A percentile compares a stretch with the other conserved stretches of the same genome.
These are phyloP conservation scores for Helleia helle DNA, from an alignment of 2,888 invertebrate species.

Conservation along the genomic window DNA sequence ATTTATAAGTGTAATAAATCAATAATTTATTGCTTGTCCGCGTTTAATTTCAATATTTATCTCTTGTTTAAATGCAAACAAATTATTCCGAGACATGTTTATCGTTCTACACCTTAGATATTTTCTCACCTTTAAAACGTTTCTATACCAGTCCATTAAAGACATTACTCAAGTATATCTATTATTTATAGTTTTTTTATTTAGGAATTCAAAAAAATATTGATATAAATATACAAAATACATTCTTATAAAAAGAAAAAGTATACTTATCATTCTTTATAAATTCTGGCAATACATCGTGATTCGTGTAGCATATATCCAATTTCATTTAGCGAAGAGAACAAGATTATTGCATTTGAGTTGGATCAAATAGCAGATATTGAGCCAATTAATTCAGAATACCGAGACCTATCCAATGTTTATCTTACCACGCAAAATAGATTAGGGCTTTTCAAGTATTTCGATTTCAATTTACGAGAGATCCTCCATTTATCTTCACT, in stretches of 20 bases:
- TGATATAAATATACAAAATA: too few species aligned
- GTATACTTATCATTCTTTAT: too few species aligned
- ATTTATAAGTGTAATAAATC: slow-evolving; percentile 1
- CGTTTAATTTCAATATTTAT: slow-evolving; percentile 6
- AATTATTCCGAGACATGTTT: slow-evolving; percentile 6
- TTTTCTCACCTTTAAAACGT: too few species aligned
- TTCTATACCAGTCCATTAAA: too few species aligned
- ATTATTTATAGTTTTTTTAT: too few species aligned
- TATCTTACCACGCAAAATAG: slow-evolving; percentile 23
- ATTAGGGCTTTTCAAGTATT: slow-evolving; percentile 22
- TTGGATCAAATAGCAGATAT: slow-evolving; percentile 23
- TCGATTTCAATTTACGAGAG: slow-evolving; percentile 17
- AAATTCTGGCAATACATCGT: too few species aligned
- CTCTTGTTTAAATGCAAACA: slow-evolving; percentile 4
- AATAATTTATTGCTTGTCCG: slow-evolving; percentile 3
- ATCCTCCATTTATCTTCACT: neutral
- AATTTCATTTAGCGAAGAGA: slow-evolving; percentile 9
- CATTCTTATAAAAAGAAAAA: too few species aligned
- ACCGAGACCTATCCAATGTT: slow-evolving; percentile 23
- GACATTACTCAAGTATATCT: too few species aligned
- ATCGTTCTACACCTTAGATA: slow-evolving; percentile 1
- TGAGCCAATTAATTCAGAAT: slow-evolving; percentile 29
- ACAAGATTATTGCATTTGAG: slow-evolving; percentile 16
- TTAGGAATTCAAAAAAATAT: too few species aligned
- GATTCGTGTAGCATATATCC: slow-evolving; percentile 1